Evolutionary conservation across 2,888 invertebrate genomes (phyloP).

Genomic region (Rhopalosiphum nymphaeae): DNA sequence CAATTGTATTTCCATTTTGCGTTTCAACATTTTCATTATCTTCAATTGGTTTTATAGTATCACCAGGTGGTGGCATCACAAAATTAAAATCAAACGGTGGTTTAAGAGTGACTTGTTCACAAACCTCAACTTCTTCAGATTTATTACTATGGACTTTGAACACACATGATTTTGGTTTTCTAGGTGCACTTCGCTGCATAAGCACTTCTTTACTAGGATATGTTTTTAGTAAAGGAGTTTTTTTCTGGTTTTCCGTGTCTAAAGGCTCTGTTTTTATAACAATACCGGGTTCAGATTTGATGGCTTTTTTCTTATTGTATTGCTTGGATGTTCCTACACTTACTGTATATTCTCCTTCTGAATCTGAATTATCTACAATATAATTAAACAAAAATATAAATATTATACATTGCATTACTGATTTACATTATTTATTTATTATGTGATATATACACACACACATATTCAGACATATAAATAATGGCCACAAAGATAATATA

Average conservation of each 20-base stretch:
- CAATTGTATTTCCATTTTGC: too few species aligned
- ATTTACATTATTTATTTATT: neutral
- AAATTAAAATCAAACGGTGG: neutral
- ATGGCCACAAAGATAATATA: too few species aligned
- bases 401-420: neutral
- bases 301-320: conserved; percentile 30
- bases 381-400: neutral
- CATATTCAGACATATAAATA: too few species aligned
- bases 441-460: too few species aligned
- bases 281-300: neutral
- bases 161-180: conserved; percentile 17
- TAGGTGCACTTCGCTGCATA: conserved; percentile 24
- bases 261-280: neutral
- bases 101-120: conserved; percentile 34
- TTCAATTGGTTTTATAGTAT: neutral
- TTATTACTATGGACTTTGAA: conserved; percentile 1
- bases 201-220: conserved; percentile 65
- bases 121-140: neutral
- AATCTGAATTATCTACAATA: conserved; percentile 67
- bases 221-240: conserved; percentile 66
- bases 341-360: conserved; percentile 67
- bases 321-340: conserved; percentile 6
- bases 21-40: neutral
- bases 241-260: conserved; percentile 63
- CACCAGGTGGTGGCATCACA: neutral